phyloP scores from a whole-genome alignment of 2,888 invertebrate genomes.

The Drosophila kanekoi region DNA sequence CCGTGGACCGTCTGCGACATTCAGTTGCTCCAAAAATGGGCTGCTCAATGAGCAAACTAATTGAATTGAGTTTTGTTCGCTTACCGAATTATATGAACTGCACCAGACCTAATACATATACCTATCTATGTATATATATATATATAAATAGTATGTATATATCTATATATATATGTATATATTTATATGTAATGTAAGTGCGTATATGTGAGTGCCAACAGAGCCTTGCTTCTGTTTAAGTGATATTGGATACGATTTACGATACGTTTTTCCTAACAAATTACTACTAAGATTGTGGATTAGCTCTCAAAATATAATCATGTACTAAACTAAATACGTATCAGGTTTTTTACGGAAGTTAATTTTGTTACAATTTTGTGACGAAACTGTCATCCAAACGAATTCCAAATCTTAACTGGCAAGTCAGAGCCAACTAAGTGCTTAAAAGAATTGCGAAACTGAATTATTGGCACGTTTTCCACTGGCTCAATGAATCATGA shows the following conservation, averaged over 20 bases:
- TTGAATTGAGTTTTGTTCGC: slow-evolving; percentile 56
- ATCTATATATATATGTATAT: neutral
- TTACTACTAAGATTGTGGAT: neutral
- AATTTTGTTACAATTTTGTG: neutral
- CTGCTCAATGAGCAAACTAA: slow-evolving; percentile 70
- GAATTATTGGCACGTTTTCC: too few species aligned
- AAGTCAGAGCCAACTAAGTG: slow-evolving; percentile 10
- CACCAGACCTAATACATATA: neutral
- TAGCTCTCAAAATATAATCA: slow-evolving; percentile 11
- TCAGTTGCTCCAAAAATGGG: slow-evolving; percentile 65
- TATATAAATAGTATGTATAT: neutral
- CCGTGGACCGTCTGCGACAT: slow-evolving; percentile 54
- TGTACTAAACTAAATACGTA: neutral
- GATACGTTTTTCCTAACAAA: slow-evolving; percentile 2
- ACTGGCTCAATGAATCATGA: neutral
- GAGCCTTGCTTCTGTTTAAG: slow-evolving; percentile 1
- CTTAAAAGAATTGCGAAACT: neutral
- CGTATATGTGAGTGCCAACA: neutral
- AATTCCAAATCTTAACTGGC: neutral
- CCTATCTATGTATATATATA: neutral
- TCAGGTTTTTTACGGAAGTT: slow-evolving; percentile 9
- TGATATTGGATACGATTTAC: neutral
- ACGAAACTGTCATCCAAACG: neutral
- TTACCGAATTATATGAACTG: slow-evolving; percentile 46
- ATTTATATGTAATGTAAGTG: neutral